A percentile compares a stretch with the other conserved stretches of the same genome.
Evolutionary conservation across 2,888 invertebrate species (phyloP).

Genomic region (Pheosia gnoma): DNA sequence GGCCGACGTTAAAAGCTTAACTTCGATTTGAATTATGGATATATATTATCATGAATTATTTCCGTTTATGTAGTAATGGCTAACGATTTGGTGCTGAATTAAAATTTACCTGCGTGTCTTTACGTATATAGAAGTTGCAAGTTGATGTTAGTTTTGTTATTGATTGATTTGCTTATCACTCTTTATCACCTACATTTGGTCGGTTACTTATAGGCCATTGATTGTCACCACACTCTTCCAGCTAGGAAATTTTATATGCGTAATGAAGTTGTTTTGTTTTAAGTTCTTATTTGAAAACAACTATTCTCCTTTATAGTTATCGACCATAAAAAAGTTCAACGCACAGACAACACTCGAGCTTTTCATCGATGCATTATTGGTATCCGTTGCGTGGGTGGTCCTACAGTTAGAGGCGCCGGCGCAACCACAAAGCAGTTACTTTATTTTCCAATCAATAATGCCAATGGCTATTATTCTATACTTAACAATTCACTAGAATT

Average conservation of each 20-base stretch:
- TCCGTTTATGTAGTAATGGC: not conserved
- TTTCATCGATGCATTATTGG: slow-evolving; percentile 6
- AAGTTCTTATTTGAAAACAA: not conserved
- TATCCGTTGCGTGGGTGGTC: slow-evolving; percentile 11
- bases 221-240: too few relatives aligned
- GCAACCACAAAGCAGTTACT: slow-evolving; percentile 8
- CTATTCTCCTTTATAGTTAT: slow-evolving; percentile 5
- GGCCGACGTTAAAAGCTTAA: not conserved
- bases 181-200: too few relatives aligned
- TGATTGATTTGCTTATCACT: too few relatives aligned
- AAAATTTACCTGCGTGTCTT: not conserved
- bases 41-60: not conserved
- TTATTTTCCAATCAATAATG: slow-evolving; percentile 12
- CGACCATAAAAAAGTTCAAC: slow-evolving; percentile 33
- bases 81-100: not conserved
- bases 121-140: not conserved
- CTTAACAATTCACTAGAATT: not conserved
- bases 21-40: not conserved
- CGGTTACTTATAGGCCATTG: too few relatives aligned
- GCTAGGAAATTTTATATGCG: too few relatives aligned
- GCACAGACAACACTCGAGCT: slow-evolving; percentile 16
- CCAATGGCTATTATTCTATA: slow-evolving; percentile 1
- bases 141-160: not conserved
- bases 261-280: too few relatives aligned
- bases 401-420: slow-evolving; percentile 13